Percentiles rank a stretch among this genome's conserved stretches.
Conservation (phyloP, 2,888 invertebrate genomes). For the Anoplius nigerrimus region DNA sequence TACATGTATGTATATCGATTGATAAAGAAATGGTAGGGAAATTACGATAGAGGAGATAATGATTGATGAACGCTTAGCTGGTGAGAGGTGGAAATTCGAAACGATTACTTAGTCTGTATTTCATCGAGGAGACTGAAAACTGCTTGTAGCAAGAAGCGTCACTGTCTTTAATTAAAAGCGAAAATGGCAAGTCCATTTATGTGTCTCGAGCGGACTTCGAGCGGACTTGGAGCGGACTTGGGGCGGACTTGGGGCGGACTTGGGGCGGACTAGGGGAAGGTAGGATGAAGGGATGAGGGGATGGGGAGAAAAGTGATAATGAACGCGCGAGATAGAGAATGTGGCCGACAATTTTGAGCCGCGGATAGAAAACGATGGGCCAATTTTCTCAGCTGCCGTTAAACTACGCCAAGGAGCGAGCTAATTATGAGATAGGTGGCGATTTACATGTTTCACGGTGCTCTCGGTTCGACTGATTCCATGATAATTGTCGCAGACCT, state of each 20-base stretch:
- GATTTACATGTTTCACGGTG: no score
- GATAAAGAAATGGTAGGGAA: no score
- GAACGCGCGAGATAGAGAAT: not conserved
- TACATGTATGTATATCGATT: no score
- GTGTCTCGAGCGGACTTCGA: conserved; percentile 17
- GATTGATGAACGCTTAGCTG: conserved; percentile 2
- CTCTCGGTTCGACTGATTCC: no score
- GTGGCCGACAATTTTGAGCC: not conserved
- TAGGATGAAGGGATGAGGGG: not conserved
- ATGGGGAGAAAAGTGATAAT: not conserved
- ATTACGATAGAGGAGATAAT: no score
- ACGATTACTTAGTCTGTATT: conserved; percentile 33
- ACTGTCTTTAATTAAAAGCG: conserved; percentile 45
- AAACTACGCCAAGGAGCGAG: no score
- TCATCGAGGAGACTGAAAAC: conserved; percentile 56
- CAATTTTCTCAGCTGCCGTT: no score
- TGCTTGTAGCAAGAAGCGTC: conserved; percentile 56
- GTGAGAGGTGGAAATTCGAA: not conserved
- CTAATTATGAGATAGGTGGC: no score
- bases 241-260: conserved; percentile 16
- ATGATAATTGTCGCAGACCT: no score
- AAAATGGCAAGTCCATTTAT: conserved; percentile 21
- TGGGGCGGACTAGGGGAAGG: not conserved
- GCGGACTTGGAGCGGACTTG: not conserved
- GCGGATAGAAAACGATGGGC: no score